phyloP scores from a whole-genome alignment of 1,140 invertebrate genomes.

The Trachymyrmex cornetzi region DNA sequence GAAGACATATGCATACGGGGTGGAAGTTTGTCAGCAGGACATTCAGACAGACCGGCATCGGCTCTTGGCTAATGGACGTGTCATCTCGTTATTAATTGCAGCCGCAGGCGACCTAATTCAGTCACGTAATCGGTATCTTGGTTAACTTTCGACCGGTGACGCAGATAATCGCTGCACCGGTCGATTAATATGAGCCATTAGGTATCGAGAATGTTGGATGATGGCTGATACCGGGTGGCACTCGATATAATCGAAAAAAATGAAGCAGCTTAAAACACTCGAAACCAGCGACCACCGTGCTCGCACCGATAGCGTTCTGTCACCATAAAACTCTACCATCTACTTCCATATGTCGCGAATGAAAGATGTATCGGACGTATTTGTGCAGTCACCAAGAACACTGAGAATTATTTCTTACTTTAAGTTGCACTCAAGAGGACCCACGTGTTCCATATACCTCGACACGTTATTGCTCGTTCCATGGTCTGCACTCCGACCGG shows the following conservation, averaged over 20 bases:
- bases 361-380: constrained; percentile 44
- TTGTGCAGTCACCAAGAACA: constrained; percentile 28
- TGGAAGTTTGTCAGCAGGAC: constrained; percentile 34
- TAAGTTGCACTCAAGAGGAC: constrained; percentile 35
- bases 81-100: constrained; percentile 76
- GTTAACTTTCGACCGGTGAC: constrained; percentile 69
- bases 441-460: constrained; percentile 25
- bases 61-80: constrained; percentile 70
- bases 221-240: constrained; percentile 65
- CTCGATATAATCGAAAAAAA: constrained; percentile 66
- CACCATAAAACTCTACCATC: constrained; percentile 53
- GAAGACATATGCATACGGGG: constrained; percentile 16
- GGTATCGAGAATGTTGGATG: constrained; percentile 60
- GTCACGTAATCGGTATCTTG: constrained; percentile 66
- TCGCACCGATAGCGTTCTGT: constrained; percentile 66
- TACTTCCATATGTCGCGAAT: constrained; percentile 22
- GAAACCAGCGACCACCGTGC: constrained; percentile 68
- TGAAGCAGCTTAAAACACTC: constrained; percentile 27
- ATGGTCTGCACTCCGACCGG: constrained; percentile 28
- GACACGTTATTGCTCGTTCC: constrained; percentile 15
- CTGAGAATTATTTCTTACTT: constrained; percentile 46
- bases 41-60: constrained; percentile 27
- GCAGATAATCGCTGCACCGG: constrained; percentile 67
- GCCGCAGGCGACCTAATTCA: constrained; percentile 70
- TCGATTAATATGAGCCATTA: constrained; percentile 77